Conservation (phyloP, 2,113 vertebrate species). For the Neodon shergylaensis region DNA sequence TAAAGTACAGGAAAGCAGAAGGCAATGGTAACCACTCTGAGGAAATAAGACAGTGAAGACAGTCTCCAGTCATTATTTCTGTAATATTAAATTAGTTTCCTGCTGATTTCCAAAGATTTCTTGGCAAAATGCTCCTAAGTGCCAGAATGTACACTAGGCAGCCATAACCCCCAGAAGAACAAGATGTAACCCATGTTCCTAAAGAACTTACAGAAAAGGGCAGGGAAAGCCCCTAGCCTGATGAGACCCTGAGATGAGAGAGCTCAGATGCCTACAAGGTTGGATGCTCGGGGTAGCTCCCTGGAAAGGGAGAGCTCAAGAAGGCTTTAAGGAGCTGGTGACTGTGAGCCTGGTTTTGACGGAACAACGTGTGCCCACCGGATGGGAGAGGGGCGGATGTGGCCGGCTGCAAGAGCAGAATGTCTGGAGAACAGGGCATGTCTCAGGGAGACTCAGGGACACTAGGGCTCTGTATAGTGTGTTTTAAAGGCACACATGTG, state of each 20-base stretch:
- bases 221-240: not conserved
- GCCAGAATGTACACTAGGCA: not conserved
- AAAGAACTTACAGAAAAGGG: not conserved
- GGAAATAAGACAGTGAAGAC: not conserved
- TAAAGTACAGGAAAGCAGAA: fast-evolving
- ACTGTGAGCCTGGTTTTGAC: not conserved
- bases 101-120: not conserved
- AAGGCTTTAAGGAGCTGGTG: not conserved
- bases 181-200: not conserved
- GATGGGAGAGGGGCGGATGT: not conserved
- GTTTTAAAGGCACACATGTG: fast-evolving
- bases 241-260: not conserved
- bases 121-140: not conserved
- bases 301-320: not conserved
- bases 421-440: not conserved
- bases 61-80: not conserved
- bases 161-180: not conserved
- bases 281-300: not conserved
- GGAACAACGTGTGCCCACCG: too few species aligned
- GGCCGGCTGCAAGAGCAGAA: not conserved
- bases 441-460: not conserved
- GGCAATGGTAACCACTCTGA: not conserved
- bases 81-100: conserved; percentile 5
- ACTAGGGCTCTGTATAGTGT: not conserved
- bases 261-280: fast-evolving